Evolutionary conservation across 1,140 invertebrate genomes (phyloP).

Genomic region (Sitobion miscanthi): DNA sequence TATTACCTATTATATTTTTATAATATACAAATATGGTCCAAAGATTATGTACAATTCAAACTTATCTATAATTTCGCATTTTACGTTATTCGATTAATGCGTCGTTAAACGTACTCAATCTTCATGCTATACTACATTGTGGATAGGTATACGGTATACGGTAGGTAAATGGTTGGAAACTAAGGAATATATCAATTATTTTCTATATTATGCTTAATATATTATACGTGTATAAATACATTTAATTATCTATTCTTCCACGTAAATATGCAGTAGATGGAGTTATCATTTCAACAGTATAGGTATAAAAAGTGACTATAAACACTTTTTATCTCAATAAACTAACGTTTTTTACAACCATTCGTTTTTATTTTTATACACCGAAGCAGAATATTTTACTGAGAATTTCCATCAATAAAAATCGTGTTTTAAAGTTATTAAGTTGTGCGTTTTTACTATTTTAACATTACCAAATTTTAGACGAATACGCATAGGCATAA

Average conservation of each 20-base stretch:
- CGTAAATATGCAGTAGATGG: not conserved
- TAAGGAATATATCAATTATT: not conserved
- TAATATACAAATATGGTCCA: not conserved
- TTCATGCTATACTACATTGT: not conserved
- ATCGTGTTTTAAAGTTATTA: not conserved
- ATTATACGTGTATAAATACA: not conserved
- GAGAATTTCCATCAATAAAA: not conserved
- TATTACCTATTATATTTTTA: not conserved
- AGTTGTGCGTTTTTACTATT: not conserved
- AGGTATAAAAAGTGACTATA: not conserved
- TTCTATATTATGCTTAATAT: not conserved
- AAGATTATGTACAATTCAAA: not conserved
- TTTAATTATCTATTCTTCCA: not conserved
- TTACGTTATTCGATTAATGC: not conserved
- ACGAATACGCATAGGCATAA: too few relatives aligned
- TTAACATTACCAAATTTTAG: not conserved
- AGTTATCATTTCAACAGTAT: not conserved
- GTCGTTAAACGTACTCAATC: not conserved
- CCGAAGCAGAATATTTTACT: not conserved
- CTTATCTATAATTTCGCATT: constrained; percentile 23
- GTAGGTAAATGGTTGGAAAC: not conserved
- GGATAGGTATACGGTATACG: not conserved
- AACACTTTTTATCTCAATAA: not conserved
- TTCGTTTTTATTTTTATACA: not conserved
- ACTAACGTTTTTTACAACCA: not conserved